Evolutionary conservation across 2,113 vertebrate genomes (phyloP).

Genomic region (Sinocyclocheilus grahami): DNA sequence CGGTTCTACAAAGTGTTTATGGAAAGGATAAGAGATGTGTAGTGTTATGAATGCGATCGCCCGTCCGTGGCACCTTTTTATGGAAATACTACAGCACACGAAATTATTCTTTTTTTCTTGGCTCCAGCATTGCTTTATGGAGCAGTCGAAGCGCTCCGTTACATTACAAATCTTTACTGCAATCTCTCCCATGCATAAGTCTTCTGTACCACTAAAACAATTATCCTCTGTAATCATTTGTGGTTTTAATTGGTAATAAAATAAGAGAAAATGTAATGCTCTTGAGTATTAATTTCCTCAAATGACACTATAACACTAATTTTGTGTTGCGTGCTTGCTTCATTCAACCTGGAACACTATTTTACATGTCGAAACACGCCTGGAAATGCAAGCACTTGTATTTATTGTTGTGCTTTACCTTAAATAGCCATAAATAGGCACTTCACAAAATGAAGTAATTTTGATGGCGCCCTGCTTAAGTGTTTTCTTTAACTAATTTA

Average conservation of each 20-base stretch:
- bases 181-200: neutral
- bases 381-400: neutral
- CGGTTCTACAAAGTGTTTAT: conserved; percentile 4
- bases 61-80: neutral
- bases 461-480: neutral
- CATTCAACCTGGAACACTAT: neutral
- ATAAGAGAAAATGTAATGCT: neutral
- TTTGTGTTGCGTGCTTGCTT: neutral
- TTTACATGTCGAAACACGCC: conserved; percentile 20
- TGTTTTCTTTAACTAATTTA: neutral
- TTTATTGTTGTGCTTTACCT: neutral
- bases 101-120: neutral
- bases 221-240: neutral
- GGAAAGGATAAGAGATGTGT: neutral
- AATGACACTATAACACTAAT: neutral
- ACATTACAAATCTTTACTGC: neutral
- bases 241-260: neutral
- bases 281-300: neutral
- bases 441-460: neutral
- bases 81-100: neutral
- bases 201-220: neutral
- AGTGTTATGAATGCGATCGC: neutral
- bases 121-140: neutral
- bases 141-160: neutral
- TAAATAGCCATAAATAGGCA: neutral